Evolutionary conservation across 2,888 invertebrate genomes (phyloP).

Genomic region (Cheilosia urbana): DNA sequence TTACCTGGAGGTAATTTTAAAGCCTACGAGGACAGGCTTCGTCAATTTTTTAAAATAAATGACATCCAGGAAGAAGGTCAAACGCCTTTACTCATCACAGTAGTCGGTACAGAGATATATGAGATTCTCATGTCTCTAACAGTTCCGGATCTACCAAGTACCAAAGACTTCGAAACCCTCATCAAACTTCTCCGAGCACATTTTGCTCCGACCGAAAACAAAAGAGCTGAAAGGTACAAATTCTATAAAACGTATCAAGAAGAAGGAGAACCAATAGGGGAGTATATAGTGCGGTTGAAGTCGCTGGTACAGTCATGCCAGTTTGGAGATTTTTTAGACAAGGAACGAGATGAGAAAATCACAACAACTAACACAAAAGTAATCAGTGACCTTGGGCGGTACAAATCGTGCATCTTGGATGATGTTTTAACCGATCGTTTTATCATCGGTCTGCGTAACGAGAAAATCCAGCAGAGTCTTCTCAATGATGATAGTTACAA

Average conservation of each 20-base stretch:
- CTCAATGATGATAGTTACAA: neutral
- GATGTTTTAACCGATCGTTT: neutral
- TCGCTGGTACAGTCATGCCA: neutral
- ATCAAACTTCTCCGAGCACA: constrained; percentile 35
- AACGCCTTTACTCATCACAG: no score
- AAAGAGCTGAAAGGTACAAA: constrained; percentile 41
- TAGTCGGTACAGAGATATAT: no score
- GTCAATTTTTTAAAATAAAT: no score
- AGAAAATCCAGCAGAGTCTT: constrained; percentile 2
- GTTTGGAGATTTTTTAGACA: constrained; percentile 29
- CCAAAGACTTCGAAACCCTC: neutral
- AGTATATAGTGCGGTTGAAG: constrained; percentile 2
- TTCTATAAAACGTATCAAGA: constrained; percentile 48
- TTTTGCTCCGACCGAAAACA: constrained; percentile 75
- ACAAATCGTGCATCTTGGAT: constrained; percentile 11
- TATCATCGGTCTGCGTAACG: constrained; percentile 1
- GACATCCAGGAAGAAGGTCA: no score
- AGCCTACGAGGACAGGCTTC: no score
- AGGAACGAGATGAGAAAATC: constrained; percentile 1
- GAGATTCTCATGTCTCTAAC: no score
- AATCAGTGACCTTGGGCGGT: neutral
- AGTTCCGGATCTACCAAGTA: no score
- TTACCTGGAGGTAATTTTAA: no score
- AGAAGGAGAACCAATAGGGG: constrained; percentile 9
- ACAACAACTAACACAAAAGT: neutral